These are phyloP conservation scores for Drosophila prostipennis DNA, from an alignment of 2,888 invertebrate genomes.

Conservation along the genomic window DNA sequence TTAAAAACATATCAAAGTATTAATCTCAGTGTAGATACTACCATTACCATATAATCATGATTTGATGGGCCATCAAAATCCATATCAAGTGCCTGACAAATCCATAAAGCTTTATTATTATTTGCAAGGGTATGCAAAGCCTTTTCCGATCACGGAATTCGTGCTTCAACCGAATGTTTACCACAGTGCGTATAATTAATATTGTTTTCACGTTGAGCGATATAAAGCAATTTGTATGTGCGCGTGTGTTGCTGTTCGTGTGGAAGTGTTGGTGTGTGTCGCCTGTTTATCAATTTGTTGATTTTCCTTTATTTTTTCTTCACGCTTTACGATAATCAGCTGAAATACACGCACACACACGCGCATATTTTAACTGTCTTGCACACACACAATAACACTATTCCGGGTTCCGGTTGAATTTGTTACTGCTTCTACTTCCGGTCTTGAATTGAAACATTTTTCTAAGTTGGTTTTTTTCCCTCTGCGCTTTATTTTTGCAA, in stretches of 20 bases:
- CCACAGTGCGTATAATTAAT: constrained; percentile 69
- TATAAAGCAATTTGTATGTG: constrained; percentile 9
- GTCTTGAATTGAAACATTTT: constrained; percentile 21
- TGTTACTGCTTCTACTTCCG: constrained; percentile 13
- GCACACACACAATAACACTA: constrained; percentile 13
- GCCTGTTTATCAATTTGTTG: constrained; percentile 57
- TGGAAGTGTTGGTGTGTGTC: constrained; percentile 13
- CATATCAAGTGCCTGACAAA: constrained; percentile 2
- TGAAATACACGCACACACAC: constrained; percentile 15
- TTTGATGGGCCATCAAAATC: constrained; percentile 9
- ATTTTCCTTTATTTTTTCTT: constrained; percentile 25
- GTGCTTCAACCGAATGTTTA: constrained; percentile 9
- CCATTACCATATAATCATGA: constrained; percentile 6
- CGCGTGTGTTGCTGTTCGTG: constrained; percentile 12
- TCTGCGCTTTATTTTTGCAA: constrained; percentile 7
- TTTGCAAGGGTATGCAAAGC: constrained; percentile 34
- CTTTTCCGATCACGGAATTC: constrained; percentile 20
- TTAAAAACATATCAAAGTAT: neutral
- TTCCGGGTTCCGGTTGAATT: constrained; percentile 25
- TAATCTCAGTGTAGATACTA: constrained; percentile 1
- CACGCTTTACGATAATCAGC: constrained; percentile 17
- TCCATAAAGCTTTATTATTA: constrained; percentile 36
- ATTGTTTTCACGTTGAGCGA: constrained; percentile 52
- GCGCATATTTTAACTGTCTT: constrained; percentile 6
- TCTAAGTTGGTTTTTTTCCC: constrained; percentile 21